phyloP scores from a whole-genome alignment of 2,113 vertebrate species.

The Anthoscopus minutus region DNA sequence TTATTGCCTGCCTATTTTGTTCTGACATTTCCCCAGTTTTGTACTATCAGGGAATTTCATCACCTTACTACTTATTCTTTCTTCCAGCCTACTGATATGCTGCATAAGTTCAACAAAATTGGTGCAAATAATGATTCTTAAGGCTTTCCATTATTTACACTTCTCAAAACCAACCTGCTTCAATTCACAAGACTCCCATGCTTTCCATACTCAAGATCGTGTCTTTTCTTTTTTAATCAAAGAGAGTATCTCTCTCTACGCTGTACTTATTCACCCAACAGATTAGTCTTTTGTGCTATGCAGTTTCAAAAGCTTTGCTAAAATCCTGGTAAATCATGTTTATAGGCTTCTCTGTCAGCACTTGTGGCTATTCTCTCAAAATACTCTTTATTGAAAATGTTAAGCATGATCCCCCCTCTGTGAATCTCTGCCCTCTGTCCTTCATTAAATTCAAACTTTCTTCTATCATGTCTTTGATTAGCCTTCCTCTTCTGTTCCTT shows the following conservation, averaged over 20 bases:
- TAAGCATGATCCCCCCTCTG: not conserved
- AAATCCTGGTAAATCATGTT: conserved; percentile 44
- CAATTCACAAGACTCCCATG: not conserved
- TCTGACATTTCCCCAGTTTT: not conserved
- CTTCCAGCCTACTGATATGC: not conserved
- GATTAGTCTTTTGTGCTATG: conserved; percentile 37
- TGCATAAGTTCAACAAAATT: not conserved
- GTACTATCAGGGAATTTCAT: conserved; percentile 10
- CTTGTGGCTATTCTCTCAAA: conserved; percentile 19
- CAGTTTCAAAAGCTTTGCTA: not conserved
- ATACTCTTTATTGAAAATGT: conserved; percentile 34
- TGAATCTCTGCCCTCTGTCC: conserved; percentile 1
- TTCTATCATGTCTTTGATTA: conserved; percentile 1
- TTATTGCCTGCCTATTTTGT: conserved; percentile 3
- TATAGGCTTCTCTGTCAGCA: conserved; percentile 5
- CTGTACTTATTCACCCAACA: not conserved
- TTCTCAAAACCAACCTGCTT: not conserved
- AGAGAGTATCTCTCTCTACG: conserved; percentile 10
- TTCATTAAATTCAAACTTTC: conserved; percentile 38
- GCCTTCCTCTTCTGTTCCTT: not conserved
- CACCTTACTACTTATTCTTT: not conserved
- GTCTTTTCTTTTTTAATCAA: conserved; percentile 42
- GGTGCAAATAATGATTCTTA: not conserved
- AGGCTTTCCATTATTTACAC: not conserved
- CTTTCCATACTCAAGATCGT: not conserved